These are phyloP conservation scores for Ursus arctos DNA, from an alignment of 2,113 vertebrate species.

Conservation along the genomic window DNA sequence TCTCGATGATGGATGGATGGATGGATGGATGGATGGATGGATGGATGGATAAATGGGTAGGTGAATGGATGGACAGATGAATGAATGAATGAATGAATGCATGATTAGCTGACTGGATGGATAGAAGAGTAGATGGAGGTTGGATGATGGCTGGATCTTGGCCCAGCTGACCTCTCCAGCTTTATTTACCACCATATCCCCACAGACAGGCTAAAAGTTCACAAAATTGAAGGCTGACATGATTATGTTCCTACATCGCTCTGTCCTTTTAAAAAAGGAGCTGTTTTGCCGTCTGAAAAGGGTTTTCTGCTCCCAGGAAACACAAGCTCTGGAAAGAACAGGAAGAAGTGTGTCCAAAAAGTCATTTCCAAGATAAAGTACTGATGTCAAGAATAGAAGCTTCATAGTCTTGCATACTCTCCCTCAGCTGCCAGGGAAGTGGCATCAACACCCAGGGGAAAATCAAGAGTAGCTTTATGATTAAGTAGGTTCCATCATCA, in stretches of 20 bases:
- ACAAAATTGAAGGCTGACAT: not conserved
- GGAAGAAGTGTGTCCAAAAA: constrained; percentile 18
- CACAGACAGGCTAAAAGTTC: not conserved
- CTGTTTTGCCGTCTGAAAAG: not conserved
- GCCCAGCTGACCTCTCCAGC: not conserved
- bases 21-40: not conserved
- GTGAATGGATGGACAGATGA: not conserved
- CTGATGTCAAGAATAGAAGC: not conserved
- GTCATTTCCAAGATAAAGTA: constrained; percentile 30
- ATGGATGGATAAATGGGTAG: not conserved
- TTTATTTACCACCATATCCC: not conserved
- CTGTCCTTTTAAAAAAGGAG: not conserved
- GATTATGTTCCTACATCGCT: not conserved
- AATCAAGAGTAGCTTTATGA: constrained; percentile 10
- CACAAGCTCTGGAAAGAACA: constrained; percentile 23
- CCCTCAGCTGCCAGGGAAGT: not conserved
- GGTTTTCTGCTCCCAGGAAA: constrained; percentile 15
- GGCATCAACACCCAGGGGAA: not conserved
- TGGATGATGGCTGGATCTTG: not conserved
- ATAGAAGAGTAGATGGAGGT: not conserved
- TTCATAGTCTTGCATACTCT: not conserved
- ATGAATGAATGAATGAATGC: not conserved
- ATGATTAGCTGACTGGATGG: not conserved
- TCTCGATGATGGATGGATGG: not conserved
- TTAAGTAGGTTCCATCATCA: not conserved